Conservation (phyloP, 35 echinoderm and acorn worm genomes). For the Holothuria glaberrima region DNA sequence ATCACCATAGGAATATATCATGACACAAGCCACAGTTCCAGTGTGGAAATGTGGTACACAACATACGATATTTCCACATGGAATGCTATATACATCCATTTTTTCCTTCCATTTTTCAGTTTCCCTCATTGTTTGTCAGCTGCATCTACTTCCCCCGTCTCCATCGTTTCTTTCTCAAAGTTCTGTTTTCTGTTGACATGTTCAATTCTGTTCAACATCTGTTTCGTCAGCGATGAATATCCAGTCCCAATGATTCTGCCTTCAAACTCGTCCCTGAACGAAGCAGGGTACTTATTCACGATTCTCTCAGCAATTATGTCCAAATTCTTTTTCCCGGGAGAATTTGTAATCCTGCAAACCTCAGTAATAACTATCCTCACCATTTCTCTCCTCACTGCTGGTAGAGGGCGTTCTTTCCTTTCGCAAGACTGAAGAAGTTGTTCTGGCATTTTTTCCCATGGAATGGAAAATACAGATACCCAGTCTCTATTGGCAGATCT, state of each 20-base stretch:
- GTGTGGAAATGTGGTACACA: no score
- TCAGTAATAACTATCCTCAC: not conserved
- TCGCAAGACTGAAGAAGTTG: not conserved
- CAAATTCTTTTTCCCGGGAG: constrained; percentile 11
- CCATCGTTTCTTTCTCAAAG: no score
- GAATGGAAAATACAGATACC: not conserved
- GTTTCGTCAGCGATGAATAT: not conserved
- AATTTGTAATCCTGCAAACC: not conserved
- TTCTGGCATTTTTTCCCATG: not conserved
- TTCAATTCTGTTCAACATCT: not conserved
- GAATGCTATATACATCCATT: no score
- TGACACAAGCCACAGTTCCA: no score
- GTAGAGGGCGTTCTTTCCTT: not conserved
- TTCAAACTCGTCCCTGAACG: not conserved
- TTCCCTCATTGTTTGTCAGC: no score
- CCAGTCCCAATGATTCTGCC: not conserved
- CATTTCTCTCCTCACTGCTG: not conserved
- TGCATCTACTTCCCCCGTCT: no score
- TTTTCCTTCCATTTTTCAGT: no score
- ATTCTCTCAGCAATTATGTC: constrained; percentile 2
- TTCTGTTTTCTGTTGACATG: not conserved
- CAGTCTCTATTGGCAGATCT: not conserved
- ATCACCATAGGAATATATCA: no score
- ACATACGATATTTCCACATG: no score
- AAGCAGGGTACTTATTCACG: not conserved